Percentiles rank a stretch among this genome's conserved stretches.
These are phyloP conservation scores for Corythornis madagascariensis DNA, from an alignment of 2,113 vertebrate genomes.

Conservation along the genomic window DNA sequence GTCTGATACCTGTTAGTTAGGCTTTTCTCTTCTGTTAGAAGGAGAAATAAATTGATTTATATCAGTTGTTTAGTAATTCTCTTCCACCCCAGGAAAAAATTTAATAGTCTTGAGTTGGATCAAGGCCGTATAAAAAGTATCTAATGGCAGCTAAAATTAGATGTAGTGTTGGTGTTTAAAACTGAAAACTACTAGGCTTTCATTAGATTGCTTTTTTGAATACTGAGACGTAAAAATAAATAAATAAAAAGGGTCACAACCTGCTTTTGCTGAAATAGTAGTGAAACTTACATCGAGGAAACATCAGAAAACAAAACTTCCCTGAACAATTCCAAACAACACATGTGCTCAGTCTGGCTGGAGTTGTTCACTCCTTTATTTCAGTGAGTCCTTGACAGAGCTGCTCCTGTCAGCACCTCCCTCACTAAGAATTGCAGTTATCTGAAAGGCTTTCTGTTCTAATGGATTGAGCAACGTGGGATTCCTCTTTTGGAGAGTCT, in stretches of 20 bases:
- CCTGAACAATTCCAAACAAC: background rate
- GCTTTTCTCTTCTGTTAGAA: background rate
- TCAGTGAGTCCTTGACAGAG: background rate
- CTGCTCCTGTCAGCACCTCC: background rate
- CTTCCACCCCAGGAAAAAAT: background rate
- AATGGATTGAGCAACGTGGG: background rate
- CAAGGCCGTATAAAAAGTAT: background rate
- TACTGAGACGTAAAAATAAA: background rate
- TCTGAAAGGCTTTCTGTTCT: background rate
- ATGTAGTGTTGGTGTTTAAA: background rate
- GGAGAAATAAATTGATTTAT: background rate
- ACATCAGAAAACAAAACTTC: background rate
- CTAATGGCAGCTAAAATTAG: background rate
- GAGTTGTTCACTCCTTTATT: background rate
- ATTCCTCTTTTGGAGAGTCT: background rate
- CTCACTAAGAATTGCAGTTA: background rate
- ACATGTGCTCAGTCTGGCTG: accelerated
- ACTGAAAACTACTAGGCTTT: background rate
- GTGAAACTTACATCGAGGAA: background rate
- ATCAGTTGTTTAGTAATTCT: background rate
- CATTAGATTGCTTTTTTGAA: background rate
- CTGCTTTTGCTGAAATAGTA: background rate
- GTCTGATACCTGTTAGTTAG: background rate
- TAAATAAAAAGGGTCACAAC: background rate
- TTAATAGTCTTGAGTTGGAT: background rate